Evolutionary conservation across 2,888 invertebrate genomes (phyloP).

Genomic region (Thysanoteuthis rhombus): DNA sequence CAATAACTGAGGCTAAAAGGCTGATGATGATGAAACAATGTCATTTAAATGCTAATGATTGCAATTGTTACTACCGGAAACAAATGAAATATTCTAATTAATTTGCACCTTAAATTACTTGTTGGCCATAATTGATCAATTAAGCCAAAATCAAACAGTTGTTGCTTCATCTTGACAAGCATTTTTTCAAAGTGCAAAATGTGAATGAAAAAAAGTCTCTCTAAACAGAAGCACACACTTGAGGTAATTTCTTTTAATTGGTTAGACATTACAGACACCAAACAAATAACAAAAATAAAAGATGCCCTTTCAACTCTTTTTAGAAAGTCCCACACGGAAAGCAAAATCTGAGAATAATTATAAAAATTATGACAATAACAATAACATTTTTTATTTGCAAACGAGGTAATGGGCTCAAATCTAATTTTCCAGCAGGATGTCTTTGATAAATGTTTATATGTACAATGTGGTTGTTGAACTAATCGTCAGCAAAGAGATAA

Average conservation of each 20-base stretch:
- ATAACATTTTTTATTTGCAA: no score
- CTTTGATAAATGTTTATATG: no score
- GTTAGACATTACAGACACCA: not conserved
- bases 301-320: not conserved
- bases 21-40: no score
- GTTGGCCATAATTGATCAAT: not conserved
- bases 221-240: not conserved
- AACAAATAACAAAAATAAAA: not conserved
- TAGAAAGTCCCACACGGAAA: not conserved
- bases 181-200: not conserved
- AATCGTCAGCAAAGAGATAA: no score
- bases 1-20: no score
- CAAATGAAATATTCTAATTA: not conserved
- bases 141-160: not conserved
- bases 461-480: no score
- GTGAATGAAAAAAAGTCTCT: not conserved
- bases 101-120: not conserved
- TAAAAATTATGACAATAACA: no score
- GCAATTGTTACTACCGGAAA: not conserved
- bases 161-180: no score
- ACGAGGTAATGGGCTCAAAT: no score
- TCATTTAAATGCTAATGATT: not conserved
- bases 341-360: no score
- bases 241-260: not conserved
- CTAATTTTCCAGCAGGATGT: no score